Percentiles rank a stretch among this genome's conserved stretches.
Conservation (phyloP, 2,797 vertebrate genomes). For the Acanthurus leucopareius region DNA sequence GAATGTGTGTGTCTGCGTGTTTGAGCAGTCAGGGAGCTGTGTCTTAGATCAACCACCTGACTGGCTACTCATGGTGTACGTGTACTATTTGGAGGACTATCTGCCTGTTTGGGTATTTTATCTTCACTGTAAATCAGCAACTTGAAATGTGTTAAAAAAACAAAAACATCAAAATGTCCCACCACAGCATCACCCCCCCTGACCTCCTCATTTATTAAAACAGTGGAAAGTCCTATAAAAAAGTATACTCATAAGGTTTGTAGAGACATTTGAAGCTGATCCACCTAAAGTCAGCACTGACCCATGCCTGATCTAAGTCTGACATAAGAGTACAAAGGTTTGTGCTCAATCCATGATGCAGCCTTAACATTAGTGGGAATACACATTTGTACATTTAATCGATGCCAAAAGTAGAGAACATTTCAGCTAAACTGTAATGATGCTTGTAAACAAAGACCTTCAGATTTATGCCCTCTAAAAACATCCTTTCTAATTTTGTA, state of each 20-base stretch:
- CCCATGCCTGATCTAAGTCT: too few relatives aligned
- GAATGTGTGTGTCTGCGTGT: constrained; percentile 54
- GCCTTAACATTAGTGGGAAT: too few relatives aligned
- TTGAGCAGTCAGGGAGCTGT: constrained; percentile 46
- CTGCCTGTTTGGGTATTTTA: background rate
- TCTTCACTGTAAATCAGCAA: background rate
- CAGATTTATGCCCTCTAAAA: too few relatives aligned
- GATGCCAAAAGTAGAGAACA: too few relatives aligned
- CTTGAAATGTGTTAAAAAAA: background rate
- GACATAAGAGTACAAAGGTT: too few relatives aligned
- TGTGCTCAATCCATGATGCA: too few relatives aligned
- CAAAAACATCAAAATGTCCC: background rate
- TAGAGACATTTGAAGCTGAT: background rate
- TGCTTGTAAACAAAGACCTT: too few relatives aligned
- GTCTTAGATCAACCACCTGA: constrained; percentile 62
- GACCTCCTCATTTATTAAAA: background rate
- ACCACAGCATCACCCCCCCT: background rate
- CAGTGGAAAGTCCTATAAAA: background rate
- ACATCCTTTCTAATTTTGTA: too few relatives aligned
- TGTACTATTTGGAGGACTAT: background rate
- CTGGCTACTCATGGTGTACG: constrained; percentile 28
- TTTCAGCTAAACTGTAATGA: too few relatives aligned
- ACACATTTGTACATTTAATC: too few relatives aligned
- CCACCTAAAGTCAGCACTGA: too few relatives aligned
- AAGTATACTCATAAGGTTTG: background rate